Base-by-base conservation (phyloP, 2,797 vertebrate genomes). In the Delichon dasypus region DNA sequence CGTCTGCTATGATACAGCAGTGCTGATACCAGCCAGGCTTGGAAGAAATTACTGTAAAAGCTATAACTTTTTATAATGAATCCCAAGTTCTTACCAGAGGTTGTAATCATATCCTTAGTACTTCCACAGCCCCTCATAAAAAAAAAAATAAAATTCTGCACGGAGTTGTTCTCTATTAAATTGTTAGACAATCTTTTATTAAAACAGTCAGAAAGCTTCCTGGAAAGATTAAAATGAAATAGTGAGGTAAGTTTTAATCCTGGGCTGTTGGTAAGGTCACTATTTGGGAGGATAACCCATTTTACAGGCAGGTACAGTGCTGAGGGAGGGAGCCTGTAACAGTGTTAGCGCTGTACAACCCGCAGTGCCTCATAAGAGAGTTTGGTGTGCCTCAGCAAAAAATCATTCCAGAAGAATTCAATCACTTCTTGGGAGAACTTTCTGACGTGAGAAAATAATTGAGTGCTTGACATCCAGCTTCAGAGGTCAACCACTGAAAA, bases 391-490 rank as follows among this genome's bases (percentile, higher is more conserved):
- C 91, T 95, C 84, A 96, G 91, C 93, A 89, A 94, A 94, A 96
- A 95, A 70, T 47, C 86, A 92, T 94, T 95, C 87, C 85, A 97
- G 93, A 97, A 97, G 89, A 97, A 97, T 95, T 97, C 94, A 97
- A 94, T 97, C 93, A 96, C 94, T 95, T 95, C 79, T 85, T 87
- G 75, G 67, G 96, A 97, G 93, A 96, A 93, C 94, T 97, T 93
- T 95, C 84, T 93, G 82, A 86, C 96, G 88, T 96, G 87, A 97
- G 88, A 94, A 97, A 97, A 97, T 98, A 97, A 98, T 97, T 97
- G 97, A 97, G 96, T 96, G 92, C 95, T 96, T 97, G 97, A 97
- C 97, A 97, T 86, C 93, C 88, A 97, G 89, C 97, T 97, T 87
- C 89, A 88, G 61, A 97, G 97, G 96, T 97, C 96, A 98, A 45